Conservation (phyloP, 2,797 vertebrate genomes). For the Varecia variegata region DNA sequence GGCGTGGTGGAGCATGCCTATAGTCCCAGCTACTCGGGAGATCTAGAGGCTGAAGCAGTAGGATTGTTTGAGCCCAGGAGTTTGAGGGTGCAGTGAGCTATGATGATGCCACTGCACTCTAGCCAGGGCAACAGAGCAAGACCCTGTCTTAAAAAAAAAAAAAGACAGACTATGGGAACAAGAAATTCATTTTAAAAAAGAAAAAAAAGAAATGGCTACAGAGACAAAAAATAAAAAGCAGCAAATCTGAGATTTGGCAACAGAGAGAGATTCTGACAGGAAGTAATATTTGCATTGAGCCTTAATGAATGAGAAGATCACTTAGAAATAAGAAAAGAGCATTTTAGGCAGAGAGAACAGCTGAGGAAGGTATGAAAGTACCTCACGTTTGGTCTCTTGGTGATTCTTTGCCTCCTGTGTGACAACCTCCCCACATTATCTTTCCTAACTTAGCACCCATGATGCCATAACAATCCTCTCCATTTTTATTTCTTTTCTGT, state of each 20-base stretch:
- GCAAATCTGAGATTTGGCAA: background rate
- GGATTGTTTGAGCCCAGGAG: background rate
- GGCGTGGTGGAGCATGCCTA: background rate
- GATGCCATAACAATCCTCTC: background rate
- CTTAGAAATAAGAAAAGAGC: background rate
- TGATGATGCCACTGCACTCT: background rate
- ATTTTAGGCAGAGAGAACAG: background rate
- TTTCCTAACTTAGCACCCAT: background rate
- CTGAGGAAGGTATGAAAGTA: background rate
- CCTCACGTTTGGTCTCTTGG: background rate
- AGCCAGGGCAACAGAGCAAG: background rate
- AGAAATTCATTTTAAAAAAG: background rate
- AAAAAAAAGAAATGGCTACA: background rate
- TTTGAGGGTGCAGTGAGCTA: background rate
- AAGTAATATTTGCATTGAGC: conserved; percentile 19
- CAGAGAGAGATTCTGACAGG: background rate
- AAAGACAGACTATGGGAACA: background rate
- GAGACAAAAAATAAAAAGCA: conserved; percentile 23
- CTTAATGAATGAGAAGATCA: background rate
- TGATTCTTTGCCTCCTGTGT: background rate
- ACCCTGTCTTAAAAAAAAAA: background rate
- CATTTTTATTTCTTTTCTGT: background rate
- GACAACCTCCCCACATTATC: background rate
- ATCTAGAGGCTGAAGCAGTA: background rate
- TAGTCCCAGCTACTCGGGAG: background rate